Evolutionary conservation across 2,888 invertebrate species (phyloP).

Genomic region (Leptopilina myrica): DNA sequence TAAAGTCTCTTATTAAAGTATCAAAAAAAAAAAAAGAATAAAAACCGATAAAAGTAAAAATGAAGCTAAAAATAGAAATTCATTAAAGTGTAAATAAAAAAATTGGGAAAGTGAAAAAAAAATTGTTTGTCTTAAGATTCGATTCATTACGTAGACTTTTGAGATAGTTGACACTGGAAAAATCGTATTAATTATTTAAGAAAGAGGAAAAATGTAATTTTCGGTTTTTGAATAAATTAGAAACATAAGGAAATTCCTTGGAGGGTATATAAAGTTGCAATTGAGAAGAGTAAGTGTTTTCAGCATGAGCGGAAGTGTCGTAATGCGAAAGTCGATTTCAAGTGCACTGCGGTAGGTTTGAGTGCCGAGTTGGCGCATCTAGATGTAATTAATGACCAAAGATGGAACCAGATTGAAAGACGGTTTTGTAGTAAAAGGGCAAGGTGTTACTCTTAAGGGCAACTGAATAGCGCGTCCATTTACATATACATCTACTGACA

Average conservation of each 20-base stretch:
- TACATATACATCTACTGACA: not conserved
- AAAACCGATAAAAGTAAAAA: no score
- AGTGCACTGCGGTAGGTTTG: slow-evolving; percentile 47
- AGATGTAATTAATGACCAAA: slow-evolving; percentile 26
- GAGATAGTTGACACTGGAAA: no score
- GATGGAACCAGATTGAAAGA: slow-evolving; percentile 19
- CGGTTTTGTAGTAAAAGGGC: not conserved
- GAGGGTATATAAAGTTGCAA: not conserved
- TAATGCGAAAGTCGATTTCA: slow-evolving; percentile 59
- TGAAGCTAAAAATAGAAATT: no score
- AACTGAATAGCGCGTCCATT: not conserved
- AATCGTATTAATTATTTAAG: no score
- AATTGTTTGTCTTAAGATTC: no score
- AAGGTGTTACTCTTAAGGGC: slow-evolving; percentile 7
- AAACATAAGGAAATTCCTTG: not conserved
- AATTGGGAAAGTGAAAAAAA: no score
- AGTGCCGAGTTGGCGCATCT: slow-evolving; percentile 17
- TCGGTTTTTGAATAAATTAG: no score
- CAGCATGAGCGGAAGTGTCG: slow-evolving; percentile 45
- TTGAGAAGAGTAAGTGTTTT: slow-evolving; percentile 7
- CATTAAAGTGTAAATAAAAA: no score
- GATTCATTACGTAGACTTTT: no score
- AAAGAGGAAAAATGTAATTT: no score
- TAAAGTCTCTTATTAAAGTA: no score
- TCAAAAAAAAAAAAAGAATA: no score